A percentile compares a stretch with the other conserved stretches of the same genome.
Evolutionary conservation across 53 echinoderm and acorn worm species (phyloP).

Genomic region (Astropecten irregularis): DNA sequence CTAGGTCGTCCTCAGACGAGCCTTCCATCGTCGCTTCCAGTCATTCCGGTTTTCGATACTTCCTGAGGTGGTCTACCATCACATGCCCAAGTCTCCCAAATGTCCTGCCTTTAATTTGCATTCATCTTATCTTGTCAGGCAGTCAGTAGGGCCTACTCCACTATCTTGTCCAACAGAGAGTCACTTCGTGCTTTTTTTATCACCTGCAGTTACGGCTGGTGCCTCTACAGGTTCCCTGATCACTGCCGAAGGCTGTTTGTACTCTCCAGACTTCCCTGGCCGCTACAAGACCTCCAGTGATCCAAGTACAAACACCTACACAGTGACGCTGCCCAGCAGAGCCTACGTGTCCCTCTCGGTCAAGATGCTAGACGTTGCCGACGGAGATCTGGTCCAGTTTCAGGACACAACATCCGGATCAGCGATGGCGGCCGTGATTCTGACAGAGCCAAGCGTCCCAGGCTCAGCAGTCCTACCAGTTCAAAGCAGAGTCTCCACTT

Average conservation of each 20-base stretch:
- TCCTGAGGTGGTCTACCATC: too few relatives aligned
- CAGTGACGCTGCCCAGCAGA: neutral
- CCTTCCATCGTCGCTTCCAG: too few relatives aligned
- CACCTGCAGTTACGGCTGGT: conserved; percentile 1
- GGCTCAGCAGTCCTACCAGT: conserved; percentile 1
- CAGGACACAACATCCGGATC: neutral
- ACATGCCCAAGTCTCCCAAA: too few relatives aligned
- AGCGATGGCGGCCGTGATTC: neutral
- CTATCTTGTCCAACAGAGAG: neutral
- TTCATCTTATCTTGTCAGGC: neutral
- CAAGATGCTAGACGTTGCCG: neutral
- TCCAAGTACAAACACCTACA: neutral
- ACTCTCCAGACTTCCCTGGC: conserved; percentile 20
- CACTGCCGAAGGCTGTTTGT: neutral
- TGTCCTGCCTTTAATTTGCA: too few relatives aligned
- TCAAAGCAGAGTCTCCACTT: neutral
- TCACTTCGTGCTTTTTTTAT: neutral
- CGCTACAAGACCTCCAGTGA: neutral
- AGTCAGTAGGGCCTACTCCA: neutral
- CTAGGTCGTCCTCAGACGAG: too few relatives aligned
- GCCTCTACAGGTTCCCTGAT: neutral
- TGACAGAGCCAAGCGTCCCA: neutral
- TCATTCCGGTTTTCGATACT: too few relatives aligned
- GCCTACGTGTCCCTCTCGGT: neutral
- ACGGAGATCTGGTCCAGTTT: neutral